Evolutionary conservation across 1,140 invertebrate species (phyloP).

Genomic region (Nomia melanderi): DNA sequence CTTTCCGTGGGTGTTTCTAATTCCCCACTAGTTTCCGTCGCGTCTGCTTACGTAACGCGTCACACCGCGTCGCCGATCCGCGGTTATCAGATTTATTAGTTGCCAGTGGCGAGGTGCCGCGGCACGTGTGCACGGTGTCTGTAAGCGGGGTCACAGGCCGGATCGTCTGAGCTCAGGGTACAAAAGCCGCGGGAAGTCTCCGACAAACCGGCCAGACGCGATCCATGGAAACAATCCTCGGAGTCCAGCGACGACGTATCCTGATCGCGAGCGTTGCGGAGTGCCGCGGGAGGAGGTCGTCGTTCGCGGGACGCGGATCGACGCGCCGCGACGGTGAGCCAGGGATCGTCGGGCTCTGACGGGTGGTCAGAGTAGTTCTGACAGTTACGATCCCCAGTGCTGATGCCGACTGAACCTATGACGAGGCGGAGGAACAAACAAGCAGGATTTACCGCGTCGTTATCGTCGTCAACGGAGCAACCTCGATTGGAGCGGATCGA

Average conservation of each 20-base stretch:
- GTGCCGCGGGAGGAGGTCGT: too few species aligned
- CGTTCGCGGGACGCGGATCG: neutral
- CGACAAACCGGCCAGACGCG: neutral
- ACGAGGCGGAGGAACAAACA: neutral
- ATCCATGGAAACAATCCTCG: constrained; percentile 3
- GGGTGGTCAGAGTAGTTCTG: too few species aligned
- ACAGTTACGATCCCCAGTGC: constrained; percentile 1
- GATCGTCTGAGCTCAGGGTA: neutral
- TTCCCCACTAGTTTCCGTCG: constrained; percentile 13
- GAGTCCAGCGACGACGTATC: neutral
- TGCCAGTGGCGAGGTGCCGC: neutral
- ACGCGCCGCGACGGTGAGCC: constrained; percentile 18
- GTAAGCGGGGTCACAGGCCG: neutral
- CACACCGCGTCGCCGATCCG: constrained; percentile 4
- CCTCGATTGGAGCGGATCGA: neutral
- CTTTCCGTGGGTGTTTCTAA: constrained; percentile 17
- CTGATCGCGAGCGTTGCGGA: neutral
- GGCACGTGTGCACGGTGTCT: constrained; percentile 3
- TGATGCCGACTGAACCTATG: neutral
- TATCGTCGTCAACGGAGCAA: neutral
- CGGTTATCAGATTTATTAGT: constrained; percentile 42
- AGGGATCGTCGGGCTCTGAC: neutral
- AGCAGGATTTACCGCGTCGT: neutral
- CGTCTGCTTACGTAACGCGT: constrained; percentile 44
- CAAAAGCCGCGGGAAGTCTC: too few species aligned